Evolutionary conservation across 2,888 invertebrate species (phyloP).

Genomic region (Trichopoda pennipes): DNA sequence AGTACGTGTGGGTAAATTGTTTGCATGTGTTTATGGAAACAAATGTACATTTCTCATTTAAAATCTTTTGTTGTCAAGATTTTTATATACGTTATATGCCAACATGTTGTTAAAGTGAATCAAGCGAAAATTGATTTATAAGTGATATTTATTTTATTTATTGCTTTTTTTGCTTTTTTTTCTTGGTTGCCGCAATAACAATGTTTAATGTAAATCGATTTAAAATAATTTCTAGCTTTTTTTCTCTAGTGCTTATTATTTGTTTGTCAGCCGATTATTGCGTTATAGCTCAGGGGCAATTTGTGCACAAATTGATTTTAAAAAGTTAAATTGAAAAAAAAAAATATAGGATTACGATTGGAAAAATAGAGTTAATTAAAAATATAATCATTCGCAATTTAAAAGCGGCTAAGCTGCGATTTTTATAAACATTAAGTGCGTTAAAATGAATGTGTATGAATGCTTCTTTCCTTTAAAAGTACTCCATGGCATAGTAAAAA

Average conservation of each 20-base stretch:
- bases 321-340: too few relatives aligned
- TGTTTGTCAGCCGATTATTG: constrained; percentile 24
- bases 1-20: constrained; percentile 18
- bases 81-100: constrained; percentile 51
- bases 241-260: background rate
- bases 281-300: background rate
- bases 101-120: constrained; percentile 60
- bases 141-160: constrained; percentile 46
- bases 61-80: constrained; percentile 54
- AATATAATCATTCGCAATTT: too few relatives aligned
- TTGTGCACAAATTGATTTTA: background rate
- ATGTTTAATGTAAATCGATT: background rate
- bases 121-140: constrained; percentile 66
- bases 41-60: constrained; percentile 31
- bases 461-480: too few relatives aligned
- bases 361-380: too few relatives aligned
- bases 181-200: constrained; percentile 15
- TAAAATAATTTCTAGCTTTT: constrained; percentile 13
- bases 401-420: too few relatives aligned
- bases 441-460: too few relatives aligned
- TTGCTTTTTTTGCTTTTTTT: too few relatives aligned
- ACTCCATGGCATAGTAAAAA: too few relatives aligned
- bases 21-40: background rate
- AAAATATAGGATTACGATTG: too few relatives aligned
- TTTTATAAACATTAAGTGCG: too few relatives aligned